Conservation (phyloP, 2,888 invertebrate species). For the Barypeithes pellucidus region DNA sequence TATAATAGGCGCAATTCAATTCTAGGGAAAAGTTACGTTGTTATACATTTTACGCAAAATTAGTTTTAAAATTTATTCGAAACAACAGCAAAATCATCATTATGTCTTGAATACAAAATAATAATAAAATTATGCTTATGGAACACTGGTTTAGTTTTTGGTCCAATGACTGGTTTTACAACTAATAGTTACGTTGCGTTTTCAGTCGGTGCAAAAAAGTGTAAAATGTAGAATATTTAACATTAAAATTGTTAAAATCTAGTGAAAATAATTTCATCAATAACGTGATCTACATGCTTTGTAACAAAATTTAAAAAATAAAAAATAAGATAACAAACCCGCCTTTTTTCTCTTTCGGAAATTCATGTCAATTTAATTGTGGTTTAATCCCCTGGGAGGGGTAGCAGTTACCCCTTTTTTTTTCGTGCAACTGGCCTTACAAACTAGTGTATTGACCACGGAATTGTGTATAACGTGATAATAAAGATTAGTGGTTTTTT, state of each 20-base stretch:
- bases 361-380: too few species aligned
- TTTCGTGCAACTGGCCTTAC: too few species aligned
- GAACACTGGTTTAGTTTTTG: conserved; percentile 32
- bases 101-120: conserved; percentile 8
- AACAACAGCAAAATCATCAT: conserved; percentile 32
- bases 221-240: conserved; percentile 4
- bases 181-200: conserved; percentile 29
- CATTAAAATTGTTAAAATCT: not conserved
- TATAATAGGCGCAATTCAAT: not conserved
- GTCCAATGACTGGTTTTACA: conserved; percentile 29
- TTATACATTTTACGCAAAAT: conserved; percentile 13
- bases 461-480: too few species aligned
- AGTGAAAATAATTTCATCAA: not conserved
- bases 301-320: too few species aligned
- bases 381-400: too few species aligned
- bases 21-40: not conserved
- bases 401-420: too few species aligned
- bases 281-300: too few species aligned
- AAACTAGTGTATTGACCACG: too few species aligned
- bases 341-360: too few species aligned
- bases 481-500: too few species aligned
- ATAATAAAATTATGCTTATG: conserved; percentile 36
- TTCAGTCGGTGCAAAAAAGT: conserved; percentile 4
- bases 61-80: conserved; percentile 26
- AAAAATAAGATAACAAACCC: too few species aligned